Base-by-base conservation (phyloP, 2,113 vertebrate species). In the Oreochromis niloticus region DNA sequence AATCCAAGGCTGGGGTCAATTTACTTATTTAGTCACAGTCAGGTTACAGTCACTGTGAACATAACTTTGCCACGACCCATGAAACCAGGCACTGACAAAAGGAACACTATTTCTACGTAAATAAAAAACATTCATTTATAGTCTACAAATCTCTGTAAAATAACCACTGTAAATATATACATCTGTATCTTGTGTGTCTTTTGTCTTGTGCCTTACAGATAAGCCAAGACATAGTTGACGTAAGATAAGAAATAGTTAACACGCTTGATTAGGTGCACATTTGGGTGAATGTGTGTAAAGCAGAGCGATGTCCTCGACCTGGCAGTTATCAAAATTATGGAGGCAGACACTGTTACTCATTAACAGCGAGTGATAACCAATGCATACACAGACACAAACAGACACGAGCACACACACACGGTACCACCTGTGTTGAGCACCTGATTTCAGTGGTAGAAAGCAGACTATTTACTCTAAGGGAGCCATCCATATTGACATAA, bases 331-430 rank as follows among this genome's bases (percentile, higher is more conserved):
- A 91, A 66, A 80, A 54, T 88, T 81, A 83, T 93, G 94, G 92
- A 95, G 94, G 92, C 92, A 94, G 92, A 94, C 93, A 71, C 87
- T 55, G 92, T 95, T 91, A 95, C 88, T 93, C 78, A 96, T 96
- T 95, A 92, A 95, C 95, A 86, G 81, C 68, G 63, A 48, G 75
- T 87, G 88, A 90, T 88, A 90, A 85, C 61, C 54, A 55, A 87
- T 9, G 7, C 66, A 71, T 24, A 80, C 75, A 66, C 36, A 61
- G 9, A 63, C 48, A 66, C 48, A 82, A 43, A 61, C 34, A 66
- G 6, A 61, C 54, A 82, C 50, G 48, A 19, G 50, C 68, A 79
- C 71, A 81, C 83, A 52, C n/a, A 71, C 81, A 80, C 10, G 50
- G 66, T 32, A 22, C 57, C 2, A 91, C 82, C 85, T 93, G 90